Percentiles rank a stretch among this genome's conserved stretches.
These are phyloP conservation scores for Meloe dianella DNA, from an alignment of 2,888 invertebrate genomes.

Conservation along the genomic window DNA sequence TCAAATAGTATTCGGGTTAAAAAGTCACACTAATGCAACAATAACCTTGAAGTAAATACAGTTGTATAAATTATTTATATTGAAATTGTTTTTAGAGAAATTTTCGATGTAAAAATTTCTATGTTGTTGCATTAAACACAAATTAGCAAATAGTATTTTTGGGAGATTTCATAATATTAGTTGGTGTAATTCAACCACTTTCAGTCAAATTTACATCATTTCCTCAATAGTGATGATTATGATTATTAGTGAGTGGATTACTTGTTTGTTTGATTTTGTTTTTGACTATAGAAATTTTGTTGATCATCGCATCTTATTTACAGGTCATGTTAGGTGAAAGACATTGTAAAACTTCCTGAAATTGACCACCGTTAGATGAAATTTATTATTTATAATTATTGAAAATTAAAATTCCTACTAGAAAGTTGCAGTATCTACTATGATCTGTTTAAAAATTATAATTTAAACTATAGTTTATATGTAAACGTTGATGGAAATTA, in stretches of 20 bases:
- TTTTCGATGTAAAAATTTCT: neutral
- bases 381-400: neutral
- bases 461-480: neutral
- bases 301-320: neutral
- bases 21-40: neutral
- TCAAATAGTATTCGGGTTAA: neutral
- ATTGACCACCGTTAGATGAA: neutral
- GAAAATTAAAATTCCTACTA: slow-evolving; percentile 1
- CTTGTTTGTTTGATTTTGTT: neutral
- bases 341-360: neutral
- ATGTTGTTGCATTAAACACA: neutral
- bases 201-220: neutral
- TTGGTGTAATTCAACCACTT: neutral
- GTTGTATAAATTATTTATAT: neutral
- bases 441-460: neutral
- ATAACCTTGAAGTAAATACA: neutral
- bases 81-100: neutral
- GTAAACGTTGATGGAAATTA: too few species aligned
- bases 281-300: neutral
- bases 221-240: neutral
- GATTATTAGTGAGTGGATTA: neutral
- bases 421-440: neutral
- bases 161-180: neutral
- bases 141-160: neutral
- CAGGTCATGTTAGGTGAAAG: slow-evolving; percentile 4